Percentiles rank a stretch among this genome's conserved stretches.
Evolutionary conservation across 30 jellyfish, hydroid and myxozoan genomes (phyloP).

Genomic region (Hydractinia symbiolongicarpus): DNA sequence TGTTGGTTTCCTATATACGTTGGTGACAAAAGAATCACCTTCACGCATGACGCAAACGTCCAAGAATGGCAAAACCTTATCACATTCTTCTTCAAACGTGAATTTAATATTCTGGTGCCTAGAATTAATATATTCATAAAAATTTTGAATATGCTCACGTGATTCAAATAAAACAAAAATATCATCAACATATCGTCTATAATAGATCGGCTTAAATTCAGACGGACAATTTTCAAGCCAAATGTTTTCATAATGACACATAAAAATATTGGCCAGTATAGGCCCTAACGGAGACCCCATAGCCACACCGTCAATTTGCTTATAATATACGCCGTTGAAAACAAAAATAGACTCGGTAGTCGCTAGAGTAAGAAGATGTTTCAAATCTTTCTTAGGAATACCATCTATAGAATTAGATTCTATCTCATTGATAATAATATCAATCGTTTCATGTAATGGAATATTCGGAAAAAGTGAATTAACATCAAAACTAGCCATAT

Average conservation of each 20-base stretch:
- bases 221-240: slow-evolving; percentile 9
- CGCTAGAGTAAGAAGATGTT: slow-evolving; percentile 11
- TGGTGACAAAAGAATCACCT: too few relatives aligned
- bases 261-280: slow-evolving; percentile 8
- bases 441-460: slow-evolving; percentile 13
- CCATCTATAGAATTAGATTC: not conserved
- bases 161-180: not conserved
- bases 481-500: slow-evolving; percentile 22
- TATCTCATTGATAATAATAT: not conserved
- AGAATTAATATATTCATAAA: not conserved
- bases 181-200: slow-evolving; percentile 14
- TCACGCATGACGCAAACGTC: too few relatives aligned
- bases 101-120: too few relatives aligned
- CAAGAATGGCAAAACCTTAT: too few relatives aligned
- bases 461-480: not conserved
- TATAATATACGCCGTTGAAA: not conserved
- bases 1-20: too few relatives aligned
- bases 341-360: not conserved
- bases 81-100: too few relatives aligned
- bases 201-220: slow-evolving; percentile 7
- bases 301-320: too few relatives aligned
- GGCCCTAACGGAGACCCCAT: slow-evolving; percentile 45
- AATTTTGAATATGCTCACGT: not conserved
- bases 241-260: not conserved
- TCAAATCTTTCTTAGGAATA: not conserved